phyloP scores from a whole-genome alignment of 2,113 vertebrate genomes.

The Thamnaconus septentrionalis region DNA sequence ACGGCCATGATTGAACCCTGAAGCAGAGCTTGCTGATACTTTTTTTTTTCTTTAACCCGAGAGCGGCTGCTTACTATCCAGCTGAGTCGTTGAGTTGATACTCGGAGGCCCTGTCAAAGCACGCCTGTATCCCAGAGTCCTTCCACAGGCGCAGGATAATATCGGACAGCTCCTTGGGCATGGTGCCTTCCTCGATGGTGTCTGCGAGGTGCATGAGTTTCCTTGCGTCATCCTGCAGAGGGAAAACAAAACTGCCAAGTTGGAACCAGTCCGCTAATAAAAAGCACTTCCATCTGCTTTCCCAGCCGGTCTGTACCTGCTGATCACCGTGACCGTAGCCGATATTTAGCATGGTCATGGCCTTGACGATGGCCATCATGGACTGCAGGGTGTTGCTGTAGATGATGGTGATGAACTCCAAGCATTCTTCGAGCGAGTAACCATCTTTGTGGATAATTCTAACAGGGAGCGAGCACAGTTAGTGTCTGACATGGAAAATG shows the following conservation, averaged over 20 bases:
- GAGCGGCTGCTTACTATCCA: slow-evolving; percentile 83
- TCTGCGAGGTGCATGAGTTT: slow-evolving; percentile 94
- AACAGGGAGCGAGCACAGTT: slow-evolving; percentile 3
- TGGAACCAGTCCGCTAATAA: neutral
- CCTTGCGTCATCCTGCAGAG: slow-evolving; percentile 87
- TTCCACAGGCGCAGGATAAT: slow-evolving; percentile 95
- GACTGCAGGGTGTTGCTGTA: slow-evolving; percentile 97
- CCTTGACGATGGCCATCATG: slow-evolving; percentile 91
- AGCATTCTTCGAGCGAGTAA: slow-evolving; percentile 92
- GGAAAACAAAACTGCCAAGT: neutral
- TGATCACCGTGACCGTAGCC: slow-evolving; percentile 85
- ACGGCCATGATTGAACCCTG: too few relatives aligned
- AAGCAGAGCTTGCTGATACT: too few relatives aligned
- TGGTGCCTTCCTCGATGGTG: slow-evolving; percentile 93
- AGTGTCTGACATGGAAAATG: too few relatives aligned
- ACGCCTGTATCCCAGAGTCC: slow-evolving; percentile 90
- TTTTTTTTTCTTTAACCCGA: too few relatives aligned
- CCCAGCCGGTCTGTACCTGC: slow-evolving; percentile 73
- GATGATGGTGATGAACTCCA: slow-evolving; percentile 95
- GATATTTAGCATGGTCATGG: slow-evolving; percentile 91
- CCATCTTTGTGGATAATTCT: slow-evolving; percentile 99
- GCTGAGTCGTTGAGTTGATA: slow-evolving; percentile 98
- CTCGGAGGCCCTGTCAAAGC: slow-evolving; percentile 93
- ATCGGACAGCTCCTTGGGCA: slow-evolving; percentile 95
- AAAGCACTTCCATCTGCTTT: neutral